Conservation (phyloP, 2,113 vertebrate genomes). For the Xiphophorus couchianus region DNA sequence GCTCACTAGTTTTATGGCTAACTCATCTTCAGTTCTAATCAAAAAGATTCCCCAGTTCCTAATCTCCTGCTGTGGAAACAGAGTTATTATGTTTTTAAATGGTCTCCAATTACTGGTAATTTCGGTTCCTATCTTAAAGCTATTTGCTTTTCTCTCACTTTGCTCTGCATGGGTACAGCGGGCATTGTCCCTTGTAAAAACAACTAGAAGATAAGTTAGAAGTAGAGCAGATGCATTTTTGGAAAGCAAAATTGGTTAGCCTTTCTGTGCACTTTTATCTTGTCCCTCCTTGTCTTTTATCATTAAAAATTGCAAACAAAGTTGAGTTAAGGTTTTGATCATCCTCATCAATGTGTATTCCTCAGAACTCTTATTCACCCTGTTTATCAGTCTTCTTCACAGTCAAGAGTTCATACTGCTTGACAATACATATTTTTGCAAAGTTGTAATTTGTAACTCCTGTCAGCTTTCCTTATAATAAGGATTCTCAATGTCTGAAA, state of each 20-base stretch:
- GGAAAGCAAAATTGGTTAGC: slow-evolving; percentile 21
- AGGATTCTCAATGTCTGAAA: slow-evolving; percentile 2
- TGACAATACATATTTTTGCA: not conserved
- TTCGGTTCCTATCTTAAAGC: slow-evolving; percentile 69
- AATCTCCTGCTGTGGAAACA: slow-evolving; percentile 67
- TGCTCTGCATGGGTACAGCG: slow-evolving; percentile 51
- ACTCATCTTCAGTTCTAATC: slow-evolving; percentile 75
- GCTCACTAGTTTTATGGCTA: slow-evolving; percentile 71
- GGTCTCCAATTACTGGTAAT: slow-evolving; percentile 76
- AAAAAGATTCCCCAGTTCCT: slow-evolving; percentile 59
- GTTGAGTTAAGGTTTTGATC: slow-evolving; percentile 63
- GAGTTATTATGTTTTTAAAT: slow-evolving; percentile 79
- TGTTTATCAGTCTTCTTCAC: slow-evolving; percentile 49
- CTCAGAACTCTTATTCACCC: slow-evolving; percentile 66
- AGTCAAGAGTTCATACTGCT: slow-evolving; percentile 30
- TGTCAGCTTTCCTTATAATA: slow-evolving; percentile 12
- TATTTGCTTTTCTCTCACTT: slow-evolving; percentile 69
- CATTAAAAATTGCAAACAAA: slow-evolving; percentile 49
- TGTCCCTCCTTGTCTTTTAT: slow-evolving; percentile 44
- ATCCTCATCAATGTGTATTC: slow-evolving; percentile 66
- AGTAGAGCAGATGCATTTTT: slow-evolving; percentile 53
- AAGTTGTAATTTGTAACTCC: slow-evolving; percentile 16
- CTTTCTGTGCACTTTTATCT: slow-evolving; percentile 21
- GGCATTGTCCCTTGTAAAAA: slow-evolving; percentile 53
- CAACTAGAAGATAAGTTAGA: slow-evolving; percentile 44